Percentiles rank a stretch among this genome's conserved stretches.
phyloP scores from a whole-genome alignment of 2,113 vertebrate species.

The Gavia stellata region DNA sequence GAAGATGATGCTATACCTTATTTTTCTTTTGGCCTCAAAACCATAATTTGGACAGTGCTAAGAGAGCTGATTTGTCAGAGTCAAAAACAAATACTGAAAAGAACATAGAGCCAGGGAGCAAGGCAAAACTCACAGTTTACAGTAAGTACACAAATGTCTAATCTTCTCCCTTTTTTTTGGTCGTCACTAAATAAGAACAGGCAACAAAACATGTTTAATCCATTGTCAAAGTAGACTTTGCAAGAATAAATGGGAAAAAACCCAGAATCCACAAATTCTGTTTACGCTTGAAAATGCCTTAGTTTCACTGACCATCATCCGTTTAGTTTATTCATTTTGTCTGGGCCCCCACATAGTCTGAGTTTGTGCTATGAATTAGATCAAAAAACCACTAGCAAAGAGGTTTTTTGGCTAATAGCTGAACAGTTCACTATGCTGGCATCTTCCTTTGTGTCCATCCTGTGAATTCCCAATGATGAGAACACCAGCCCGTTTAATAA shows the following conservation, averaged over 20 bases:
- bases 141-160: background rate
- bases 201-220: background rate
- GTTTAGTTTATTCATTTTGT: background rate
- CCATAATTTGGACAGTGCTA: background rate
- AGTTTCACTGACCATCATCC: background rate
- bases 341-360: background rate
- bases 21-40: background rate
- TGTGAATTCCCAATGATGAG: background rate
- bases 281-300: background rate
- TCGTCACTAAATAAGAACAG: background rate
- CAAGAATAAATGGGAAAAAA: background rate
- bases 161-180: background rate
- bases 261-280: background rate
- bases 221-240: background rate
- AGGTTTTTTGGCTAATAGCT: background rate
- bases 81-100: background rate
- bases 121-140: background rate
- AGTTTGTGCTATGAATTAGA: background rate
- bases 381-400: background rate
- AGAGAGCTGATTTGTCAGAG: background rate
- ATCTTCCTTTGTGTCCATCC: background rate
- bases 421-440: background rate
- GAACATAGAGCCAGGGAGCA: background rate
- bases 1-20: background rate
- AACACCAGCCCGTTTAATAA: background rate